These are phyloP conservation scores for Caenorhabditis sp. DNA, from an alignment of 2,888 invertebrate genomes.

Conservation along the genomic window DNA sequence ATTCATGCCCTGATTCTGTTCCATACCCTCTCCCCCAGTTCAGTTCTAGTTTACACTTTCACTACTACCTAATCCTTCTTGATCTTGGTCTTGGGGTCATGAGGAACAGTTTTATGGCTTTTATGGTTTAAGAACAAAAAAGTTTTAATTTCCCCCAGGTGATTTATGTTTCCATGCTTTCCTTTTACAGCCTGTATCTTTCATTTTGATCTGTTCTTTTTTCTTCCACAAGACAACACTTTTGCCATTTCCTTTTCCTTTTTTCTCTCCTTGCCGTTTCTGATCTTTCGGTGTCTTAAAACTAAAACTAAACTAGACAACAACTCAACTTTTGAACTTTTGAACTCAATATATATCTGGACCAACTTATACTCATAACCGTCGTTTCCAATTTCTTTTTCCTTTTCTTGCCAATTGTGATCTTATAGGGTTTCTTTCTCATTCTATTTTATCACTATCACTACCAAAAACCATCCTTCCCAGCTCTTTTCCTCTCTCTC, in stretches of 20 bases:
- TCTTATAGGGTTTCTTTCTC: slow-evolving; percentile 60
- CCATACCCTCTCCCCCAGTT: background rate
- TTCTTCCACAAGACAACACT: slow-evolving; percentile 2
- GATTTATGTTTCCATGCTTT: slow-evolving; percentile 40
- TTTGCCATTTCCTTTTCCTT: slow-evolving; percentile 17
- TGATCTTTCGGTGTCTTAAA: slow-evolving; percentile 20
- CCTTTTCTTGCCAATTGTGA: slow-evolving; percentile 61
- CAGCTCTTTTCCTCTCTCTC: slow-evolving; percentile 19
- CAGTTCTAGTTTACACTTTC: slow-evolving; percentile 1
- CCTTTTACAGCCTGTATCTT: slow-evolving; percentile 24
- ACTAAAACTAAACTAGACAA: too few relatives aligned
- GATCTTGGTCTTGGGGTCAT: slow-evolving; percentile 13
- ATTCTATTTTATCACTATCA: slow-evolving; percentile 53
- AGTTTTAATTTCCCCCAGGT: too few relatives aligned
- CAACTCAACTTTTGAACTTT: too few relatives aligned
- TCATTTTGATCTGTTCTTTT: slow-evolving; percentile 41
- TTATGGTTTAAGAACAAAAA: too few relatives aligned
- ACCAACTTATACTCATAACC: too few relatives aligned
- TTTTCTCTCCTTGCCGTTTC: background rate
- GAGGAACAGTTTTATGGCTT: too few relatives aligned
- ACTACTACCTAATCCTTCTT: slow-evolving; percentile 1
- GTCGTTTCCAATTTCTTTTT: slow-evolving; percentile 11
- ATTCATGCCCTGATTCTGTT: background rate
- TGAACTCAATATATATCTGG: too few relatives aligned
- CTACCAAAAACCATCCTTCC: slow-evolving; percentile 23